Percentiles rank a stretch among this genome's conserved stretches.
Evolutionary conservation across 2,888 invertebrate species (phyloP).

Genomic region (Synergus japonicus): DNA sequence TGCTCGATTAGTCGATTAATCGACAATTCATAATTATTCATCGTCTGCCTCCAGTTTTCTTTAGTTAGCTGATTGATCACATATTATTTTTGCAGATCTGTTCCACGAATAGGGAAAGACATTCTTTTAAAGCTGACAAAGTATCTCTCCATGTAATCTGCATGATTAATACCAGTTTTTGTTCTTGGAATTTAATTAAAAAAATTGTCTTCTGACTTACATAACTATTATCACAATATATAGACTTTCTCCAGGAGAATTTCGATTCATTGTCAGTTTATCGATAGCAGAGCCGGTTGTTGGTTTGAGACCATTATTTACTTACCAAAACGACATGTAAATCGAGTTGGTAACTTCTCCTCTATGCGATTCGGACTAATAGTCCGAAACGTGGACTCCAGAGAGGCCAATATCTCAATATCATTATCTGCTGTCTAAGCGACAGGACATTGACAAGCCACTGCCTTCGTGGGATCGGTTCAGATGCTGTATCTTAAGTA

Average conservation of each 20-base stretch:
- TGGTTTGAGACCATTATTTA: conserved; percentile 22
- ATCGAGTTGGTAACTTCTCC: conserved; percentile 48
- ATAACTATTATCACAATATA: neutral
- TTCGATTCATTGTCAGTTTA: neutral
- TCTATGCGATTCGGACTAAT: conserved; percentile 60
- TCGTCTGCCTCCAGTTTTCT: conserved; percentile 12
- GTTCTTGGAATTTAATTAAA: neutral
- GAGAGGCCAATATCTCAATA: conserved; percentile 67
- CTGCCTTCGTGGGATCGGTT: conserved; percentile 60
- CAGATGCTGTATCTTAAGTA: conserved; percentile 57
- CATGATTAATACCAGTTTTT: neutral
- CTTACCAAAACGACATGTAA: conserved; percentile 10
- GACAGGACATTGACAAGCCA: conserved; percentile 60
- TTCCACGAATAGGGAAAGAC: neutral
- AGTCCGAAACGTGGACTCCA: conserved; percentile 60
- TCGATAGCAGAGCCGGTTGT: conserved; percentile 18
- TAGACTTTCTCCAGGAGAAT: conserved; percentile 14
- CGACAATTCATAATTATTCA: conserved; percentile 51
- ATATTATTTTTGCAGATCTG: neutral
- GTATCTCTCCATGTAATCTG: neutral
- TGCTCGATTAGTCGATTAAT: conserved; percentile 47
- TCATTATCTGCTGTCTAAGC: conserved; percentile 66
- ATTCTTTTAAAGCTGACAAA: too few species aligned
- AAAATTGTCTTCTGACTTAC: neutral
- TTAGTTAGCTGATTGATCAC: conserved; percentile 2